A percentile compares a stretch with the other conserved stretches of the same genome.
phyloP scores from a whole-genome alignment of 92 coral and sea anemone genomes.

The Porites rus region DNA sequence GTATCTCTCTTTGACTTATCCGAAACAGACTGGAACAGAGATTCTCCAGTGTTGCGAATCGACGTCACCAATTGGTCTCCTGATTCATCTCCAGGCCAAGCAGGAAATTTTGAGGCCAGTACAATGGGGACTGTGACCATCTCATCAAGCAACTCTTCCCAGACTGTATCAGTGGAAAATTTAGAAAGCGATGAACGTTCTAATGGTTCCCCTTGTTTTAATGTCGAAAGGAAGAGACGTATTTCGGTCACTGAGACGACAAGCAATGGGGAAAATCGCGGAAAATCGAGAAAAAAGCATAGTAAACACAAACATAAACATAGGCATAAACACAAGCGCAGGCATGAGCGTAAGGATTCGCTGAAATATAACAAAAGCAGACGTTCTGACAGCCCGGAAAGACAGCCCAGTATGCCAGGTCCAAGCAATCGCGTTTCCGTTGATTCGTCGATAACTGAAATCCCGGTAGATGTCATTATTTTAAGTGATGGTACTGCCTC shows the following conservation, averaged over 20 bases:
- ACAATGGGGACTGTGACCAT: conserved; percentile 14
- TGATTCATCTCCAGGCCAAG: conserved; percentile 31
- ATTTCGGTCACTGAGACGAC: not conserved
- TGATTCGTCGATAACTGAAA: conserved; percentile 1
- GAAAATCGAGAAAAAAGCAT: not conserved
- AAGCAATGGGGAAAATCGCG: not conserved
- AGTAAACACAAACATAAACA: conserved; percentile 65
- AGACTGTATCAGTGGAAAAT: not conserved
- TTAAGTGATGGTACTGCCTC: conserved; percentile 66
- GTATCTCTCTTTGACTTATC: conserved; percentile 17
- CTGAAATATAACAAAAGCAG: not conserved
- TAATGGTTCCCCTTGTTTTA: not conserved
- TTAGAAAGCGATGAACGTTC: not conserved
- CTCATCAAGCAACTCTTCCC: not conserved
- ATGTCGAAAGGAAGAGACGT: not conserved
- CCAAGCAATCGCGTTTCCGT: not conserved
- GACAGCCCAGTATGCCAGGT: not conserved
- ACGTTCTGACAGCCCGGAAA: not conserved
- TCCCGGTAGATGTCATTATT: conserved; percentile 34
- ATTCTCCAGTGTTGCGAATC: conserved; percentile 17
- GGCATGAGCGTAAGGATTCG: not conserved
- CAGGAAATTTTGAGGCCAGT: conserved; percentile 26
- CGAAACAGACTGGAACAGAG: conserved; percentile 28
- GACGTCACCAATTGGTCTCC: conserved; percentile 68
- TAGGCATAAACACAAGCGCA: conserved; percentile 39